phyloP scores from a whole-genome alignment of 2,888 invertebrate genomes.

The Bellardia pandia region DNA sequence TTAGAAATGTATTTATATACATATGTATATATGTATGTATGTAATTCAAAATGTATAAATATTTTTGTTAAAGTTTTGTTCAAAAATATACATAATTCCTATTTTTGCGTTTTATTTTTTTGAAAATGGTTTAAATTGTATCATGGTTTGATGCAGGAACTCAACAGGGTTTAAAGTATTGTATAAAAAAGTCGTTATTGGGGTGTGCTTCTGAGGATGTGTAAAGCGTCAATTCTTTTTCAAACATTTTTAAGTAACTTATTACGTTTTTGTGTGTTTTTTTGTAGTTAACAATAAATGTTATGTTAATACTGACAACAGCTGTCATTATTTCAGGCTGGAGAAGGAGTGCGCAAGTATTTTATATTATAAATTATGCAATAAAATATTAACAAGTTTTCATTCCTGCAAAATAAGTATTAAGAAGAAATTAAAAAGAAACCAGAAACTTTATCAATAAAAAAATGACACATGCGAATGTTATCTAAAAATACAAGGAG shows the following conservation, averaged over 20 bases:
- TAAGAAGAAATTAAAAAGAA: constrained; percentile 6
- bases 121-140: not conserved
- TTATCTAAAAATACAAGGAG: not conserved
- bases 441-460: not conserved
- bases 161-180: constrained; percentile 1
- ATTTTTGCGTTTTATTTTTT: not conserved
- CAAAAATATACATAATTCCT: not conserved
- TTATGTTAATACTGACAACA: not conserved
- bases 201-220: not conserved
- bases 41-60: too few relatives aligned
- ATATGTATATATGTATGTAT: too few relatives aligned
- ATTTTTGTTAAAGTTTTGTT: too few relatives aligned
- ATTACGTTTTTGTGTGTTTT: not conserved
- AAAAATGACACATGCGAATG: not conserved
- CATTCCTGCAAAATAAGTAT: not conserved
- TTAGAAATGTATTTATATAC: too few relatives aligned
- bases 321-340: not conserved
- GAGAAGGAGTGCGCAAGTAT: not conserved
- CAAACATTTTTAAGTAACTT: not conserved
- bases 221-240: not conserved
- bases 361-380: not conserved
- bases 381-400: not conserved
- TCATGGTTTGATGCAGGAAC: not conserved
- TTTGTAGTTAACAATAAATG: not conserved
- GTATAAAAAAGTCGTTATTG: not conserved